A percentile compares a stretch with the other conserved stretches of the same genome.
phyloP scores from a whole-genome alignment of 2,113 vertebrate genomes.

The Dermatemys mawii region DNA sequence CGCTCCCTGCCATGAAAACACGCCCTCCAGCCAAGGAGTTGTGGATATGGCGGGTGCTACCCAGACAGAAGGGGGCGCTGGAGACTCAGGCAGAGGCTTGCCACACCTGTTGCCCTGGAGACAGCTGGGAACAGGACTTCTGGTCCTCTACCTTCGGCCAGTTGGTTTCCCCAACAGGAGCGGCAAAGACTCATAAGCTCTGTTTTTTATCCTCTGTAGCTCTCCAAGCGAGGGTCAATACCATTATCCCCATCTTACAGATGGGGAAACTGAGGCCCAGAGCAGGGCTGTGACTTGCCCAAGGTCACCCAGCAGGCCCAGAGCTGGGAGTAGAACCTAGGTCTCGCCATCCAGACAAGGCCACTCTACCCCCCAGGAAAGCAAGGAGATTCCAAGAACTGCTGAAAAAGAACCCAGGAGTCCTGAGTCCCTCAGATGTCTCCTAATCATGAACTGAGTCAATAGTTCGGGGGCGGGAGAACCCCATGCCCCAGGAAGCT shows the following conservation, averaged over 20 bases:
- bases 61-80: not conserved
- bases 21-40: not conserved
- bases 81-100: not conserved
- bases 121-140: not conserved
- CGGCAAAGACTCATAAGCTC: not conserved
- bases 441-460: not conserved
- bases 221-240: not conserved
- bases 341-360: not conserved
- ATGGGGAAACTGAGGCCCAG: not conserved
- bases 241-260: not conserved
- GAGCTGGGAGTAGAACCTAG: not conserved
- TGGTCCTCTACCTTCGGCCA: not conserved
- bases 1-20: not conserved
- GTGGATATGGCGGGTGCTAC: not conserved
- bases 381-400: not conserved
- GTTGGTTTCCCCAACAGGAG: not conserved
- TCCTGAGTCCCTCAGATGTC: not conserved
- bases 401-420: not conserved
- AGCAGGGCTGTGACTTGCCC: not conserved
- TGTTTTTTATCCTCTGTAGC: not conserved
- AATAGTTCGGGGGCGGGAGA: not conserved
- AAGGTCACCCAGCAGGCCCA: not conserved
- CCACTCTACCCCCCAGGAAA: not conserved
- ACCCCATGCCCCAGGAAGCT: too few relatives aligned
- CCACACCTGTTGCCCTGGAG: not conserved